phyloP scores from a whole-genome alignment of 2,113 vertebrate genomes.

The Eleginops maclovinus region DNA sequence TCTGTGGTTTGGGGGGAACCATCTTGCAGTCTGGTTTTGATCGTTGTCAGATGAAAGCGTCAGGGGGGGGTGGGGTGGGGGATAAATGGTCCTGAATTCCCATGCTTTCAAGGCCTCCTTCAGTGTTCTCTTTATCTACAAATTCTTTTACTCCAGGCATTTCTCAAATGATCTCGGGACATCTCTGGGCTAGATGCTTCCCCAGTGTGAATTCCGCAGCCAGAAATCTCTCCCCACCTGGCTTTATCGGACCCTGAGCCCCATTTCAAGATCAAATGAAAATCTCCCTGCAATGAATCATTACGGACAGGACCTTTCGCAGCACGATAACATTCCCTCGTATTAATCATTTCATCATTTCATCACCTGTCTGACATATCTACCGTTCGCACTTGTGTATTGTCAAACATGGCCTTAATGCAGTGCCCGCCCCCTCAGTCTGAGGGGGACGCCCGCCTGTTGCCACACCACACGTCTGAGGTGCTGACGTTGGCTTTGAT shows the following conservation, averaged over 20 bases:
- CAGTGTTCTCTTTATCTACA: constrained; percentile 55
- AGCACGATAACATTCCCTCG: constrained; percentile 33
- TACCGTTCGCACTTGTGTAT: constrained; percentile 49
- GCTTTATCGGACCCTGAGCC: constrained; percentile 47
- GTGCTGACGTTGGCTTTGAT: constrained; percentile 55
- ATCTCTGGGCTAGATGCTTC: constrained; percentile 41
- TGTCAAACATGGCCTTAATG: constrained; percentile 54
- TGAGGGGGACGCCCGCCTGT: constrained; percentile 21
- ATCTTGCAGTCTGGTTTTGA: constrained; percentile 52
- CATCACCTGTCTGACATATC: constrained; percentile 61
- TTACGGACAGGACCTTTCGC: constrained; percentile 72
- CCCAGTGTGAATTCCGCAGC: constrained; percentile 44
- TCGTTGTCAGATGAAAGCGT: constrained; percentile 50
- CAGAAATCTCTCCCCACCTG: constrained; percentile 63
- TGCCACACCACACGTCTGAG: constrained; percentile 31
- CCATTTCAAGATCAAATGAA: constrained; percentile 67
- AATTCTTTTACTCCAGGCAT: constrained; percentile 44
- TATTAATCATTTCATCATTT: constrained; percentile 62
- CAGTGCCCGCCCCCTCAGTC: constrained; percentile 3
- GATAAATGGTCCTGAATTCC: constrained; percentile 37
- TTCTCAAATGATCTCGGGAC: constrained; percentile 36
- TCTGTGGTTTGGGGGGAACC: constrained; percentile 31
- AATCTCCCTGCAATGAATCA: constrained; percentile 64
- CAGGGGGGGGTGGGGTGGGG: not conserved
- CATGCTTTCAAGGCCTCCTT: constrained; percentile 40